Percentiles rank a stretch among this genome's conserved stretches.
phyloP scores from a whole-genome alignment of 53 echinoderm and acorn worm genomes.

The Crossaster papposus region DNA sequence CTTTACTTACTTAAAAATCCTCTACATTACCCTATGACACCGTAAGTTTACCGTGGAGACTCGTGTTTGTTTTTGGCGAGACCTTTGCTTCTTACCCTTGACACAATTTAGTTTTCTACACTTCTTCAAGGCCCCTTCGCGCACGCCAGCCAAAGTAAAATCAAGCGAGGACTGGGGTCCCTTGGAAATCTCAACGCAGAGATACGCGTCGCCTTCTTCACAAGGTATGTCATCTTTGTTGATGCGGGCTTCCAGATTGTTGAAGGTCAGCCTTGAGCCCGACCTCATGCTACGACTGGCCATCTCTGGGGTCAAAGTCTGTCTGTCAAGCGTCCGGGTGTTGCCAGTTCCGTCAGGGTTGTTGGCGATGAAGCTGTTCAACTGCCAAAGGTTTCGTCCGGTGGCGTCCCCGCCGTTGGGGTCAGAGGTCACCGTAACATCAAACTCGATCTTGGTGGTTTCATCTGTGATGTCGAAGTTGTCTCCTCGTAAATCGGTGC shows the following conservation, averaged over 20 bases:
- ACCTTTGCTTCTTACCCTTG: slow-evolving; percentile 71
- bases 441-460: slow-evolving; percentile 62
- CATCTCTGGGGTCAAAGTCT: slow-evolving; percentile 71
- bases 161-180: slow-evolving; percentile 46
- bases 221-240: slow-evolving; percentile 71
- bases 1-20: not conserved
- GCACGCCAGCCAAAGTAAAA: slow-evolving; percentile 73
- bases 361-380: slow-evolving; percentile 71
- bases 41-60: not conserved
- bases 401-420: slow-evolving; percentile 70
- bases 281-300: slow-evolving; percentile 64
- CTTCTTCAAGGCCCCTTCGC: slow-evolving; percentile 63
- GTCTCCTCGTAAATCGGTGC: slow-evolving; percentile 53
- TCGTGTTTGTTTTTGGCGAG: not conserved
- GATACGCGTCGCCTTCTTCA: slow-evolving; percentile 60
- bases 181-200: slow-evolving; percentile 72
- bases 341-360: slow-evolving; percentile 61
- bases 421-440: slow-evolving; percentile 70
- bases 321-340: slow-evolving; percentile 59
- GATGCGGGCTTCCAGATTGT: slow-evolving; percentile 73
- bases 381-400: slow-evolving; percentile 78
- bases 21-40: not conserved
- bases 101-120: slow-evolving; percentile 78
- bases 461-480: slow-evolving; percentile 45
- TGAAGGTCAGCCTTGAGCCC: slow-evolving; percentile 73